Base-by-base conservation (phyloP, 92 coral and sea anemone genomes). In the Desmophyllum pertusum region DNA sequence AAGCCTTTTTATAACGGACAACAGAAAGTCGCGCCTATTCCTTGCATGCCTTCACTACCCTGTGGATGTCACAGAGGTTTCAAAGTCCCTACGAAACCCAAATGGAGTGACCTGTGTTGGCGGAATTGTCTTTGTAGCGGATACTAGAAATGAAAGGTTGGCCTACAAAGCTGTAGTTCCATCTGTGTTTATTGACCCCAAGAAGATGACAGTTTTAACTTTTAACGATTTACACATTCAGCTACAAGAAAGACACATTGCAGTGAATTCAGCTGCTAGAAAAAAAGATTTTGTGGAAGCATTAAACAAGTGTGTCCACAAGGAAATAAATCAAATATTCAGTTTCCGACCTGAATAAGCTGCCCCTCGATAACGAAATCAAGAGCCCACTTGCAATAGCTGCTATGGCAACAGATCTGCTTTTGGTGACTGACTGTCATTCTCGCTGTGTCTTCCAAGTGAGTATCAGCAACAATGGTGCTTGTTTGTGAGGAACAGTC, bases 21-120 rank as follows among this genome's bases (percentile, higher is more conserved):
- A 73, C 69, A 73, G 11, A 41, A 81, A 64, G 42, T 73, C 70
- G 23, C 14, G 83, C 21, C 30, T 87, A 27, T 81, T 88, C 70
- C 83, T 73, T 15, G 91, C 80, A 4, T 84, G 88, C 37, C 80
- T 88, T 17, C 91, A 88, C 70, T 88, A 88, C 52, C 87, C 84
- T n/a, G 53, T 66, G 5, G 91, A 88, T 19, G 46, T 88, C 23
- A 51, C 80, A 15, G 91, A 88, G 63, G 75, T 88, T 5, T 88
- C 84, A 10, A 83, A 45, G 73, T 88, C 91, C 39, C 52, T 88
- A 30, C 33, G 42, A 23, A 14, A 31, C 46, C 71, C 83, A 0
- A 84, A 67, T 76, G 83, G 82, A 11, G 83, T 84, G 0, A 30
- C 83, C 59, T 66, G 35, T 84, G 35, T 40, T 1, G 42, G 35